A percentile compares a stretch with the other conserved stretches of the same genome.
phyloP scores from a whole-genome alignment of 2,888 invertebrate species.

The Drosophila picticornis region DNA sequence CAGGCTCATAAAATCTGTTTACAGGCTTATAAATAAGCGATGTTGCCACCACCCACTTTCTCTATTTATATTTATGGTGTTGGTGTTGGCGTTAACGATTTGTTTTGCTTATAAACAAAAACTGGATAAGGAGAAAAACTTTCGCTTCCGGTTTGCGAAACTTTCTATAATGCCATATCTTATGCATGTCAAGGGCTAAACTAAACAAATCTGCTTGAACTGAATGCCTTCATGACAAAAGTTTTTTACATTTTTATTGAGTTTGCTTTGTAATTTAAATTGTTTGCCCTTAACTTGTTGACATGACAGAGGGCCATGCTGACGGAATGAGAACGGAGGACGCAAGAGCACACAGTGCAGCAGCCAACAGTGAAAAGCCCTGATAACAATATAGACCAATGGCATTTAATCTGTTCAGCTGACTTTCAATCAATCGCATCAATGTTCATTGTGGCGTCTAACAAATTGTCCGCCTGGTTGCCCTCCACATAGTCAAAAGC shows the following conservation, averaged over 20 bases:
- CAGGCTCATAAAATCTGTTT: constrained; percentile 80
- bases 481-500: constrained; percentile 45
- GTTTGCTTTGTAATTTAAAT: constrained; percentile 80
- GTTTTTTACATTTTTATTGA: constrained; percentile 78
- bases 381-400: constrained; percentile 58
- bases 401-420: constrained; percentile 71
- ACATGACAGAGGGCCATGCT: constrained; percentile 43
- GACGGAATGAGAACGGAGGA: not conserved
- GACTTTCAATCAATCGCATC: constrained; percentile 80
- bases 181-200: constrained; percentile 77
- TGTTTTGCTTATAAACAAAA: constrained; percentile 70
- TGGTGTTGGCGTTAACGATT: constrained; percentile 61
- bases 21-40: constrained; percentile 77
- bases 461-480: constrained; percentile 72
- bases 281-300: constrained; percentile 78
- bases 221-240: constrained; percentile 64
- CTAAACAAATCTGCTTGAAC: constrained; percentile 63
- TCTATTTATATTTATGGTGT: not conserved
- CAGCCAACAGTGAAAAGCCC: constrained; percentile 1
- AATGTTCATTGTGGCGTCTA: constrained; percentile 77
- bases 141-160: constrained; percentile 58
- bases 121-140: constrained; percentile 39
- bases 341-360: not conserved
- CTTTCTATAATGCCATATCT: constrained; percentile 72
- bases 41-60: constrained; percentile 21